Evolutionary conservation across 1,140 invertebrate genomes (phyloP), one percentile per base, ranked within the genome.

Genomic region (Brachionus paranguensis): DNA sequence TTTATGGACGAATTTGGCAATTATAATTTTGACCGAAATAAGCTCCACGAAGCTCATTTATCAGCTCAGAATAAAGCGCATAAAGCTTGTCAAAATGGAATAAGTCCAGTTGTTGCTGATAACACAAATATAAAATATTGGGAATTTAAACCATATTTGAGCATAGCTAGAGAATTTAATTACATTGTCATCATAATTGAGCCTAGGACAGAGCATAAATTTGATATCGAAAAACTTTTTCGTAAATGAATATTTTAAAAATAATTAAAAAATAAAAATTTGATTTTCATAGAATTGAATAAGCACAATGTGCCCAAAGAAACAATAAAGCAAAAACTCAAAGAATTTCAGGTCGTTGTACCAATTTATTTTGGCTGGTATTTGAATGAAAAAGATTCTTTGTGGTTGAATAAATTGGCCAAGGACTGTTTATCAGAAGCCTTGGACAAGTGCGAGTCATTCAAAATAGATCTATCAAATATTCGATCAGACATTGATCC

Each of bases 61-160:
- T 55, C 72, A 37, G 89, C 88, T 65, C 85, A 88, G 43, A 45
- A 87, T 50, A 86, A 85, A 81, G 93, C 93, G 1, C 85, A 86
- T 41, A 85, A 90, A 11, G 92, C 91, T 3, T 89, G 93, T 50
- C 85, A 85, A 3, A n/a, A 81, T 12, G 53, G 27, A 81, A 24
- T 27, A 14, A 81, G 53, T 68, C 78, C 78, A 41, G 53, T 81
- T 11, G 45, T 81, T 11, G 50, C 29, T 7, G 78, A 81, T 47
- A 81, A 81, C 27, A 81, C 78, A 68, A 81, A 81, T 64, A 14
- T 81, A 37, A 81, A 43, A 43, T 47, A 12, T 45, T 64, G 78
- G 64, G 78, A 81, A 47, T 2, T 64, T 5, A 81, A 68, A 17
- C 53, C 37, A n/a, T 81, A 81, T 47, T 27, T 81, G 20, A 10